Conservation (phyloP, 2,888 invertebrate species). For the Caenorhabditis macrosperma region DNA sequence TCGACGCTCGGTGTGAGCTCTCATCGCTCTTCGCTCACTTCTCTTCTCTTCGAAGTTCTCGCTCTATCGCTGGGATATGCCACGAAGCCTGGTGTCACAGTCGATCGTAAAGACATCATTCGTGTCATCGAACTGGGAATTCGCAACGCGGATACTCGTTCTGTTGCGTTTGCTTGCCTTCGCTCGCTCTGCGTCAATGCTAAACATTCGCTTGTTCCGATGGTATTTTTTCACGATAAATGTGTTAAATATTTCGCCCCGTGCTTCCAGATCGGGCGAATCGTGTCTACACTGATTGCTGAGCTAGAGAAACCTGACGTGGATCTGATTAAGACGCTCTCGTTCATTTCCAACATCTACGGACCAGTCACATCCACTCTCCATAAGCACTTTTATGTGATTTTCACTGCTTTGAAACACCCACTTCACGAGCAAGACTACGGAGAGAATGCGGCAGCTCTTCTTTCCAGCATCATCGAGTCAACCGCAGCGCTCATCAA, state of each 20-base stretch:
- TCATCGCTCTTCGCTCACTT: conserved; percentile 13
- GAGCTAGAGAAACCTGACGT: conserved; percentile 48
- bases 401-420: conserved; percentile 56
- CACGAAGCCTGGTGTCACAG: conserved; percentile 8
- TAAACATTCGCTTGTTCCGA: conserved; percentile 45
- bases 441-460: conserved; percentile 35
- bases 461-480: conserved; percentile 53
- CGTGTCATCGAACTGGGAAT: conserved; percentile 45
- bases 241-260: neutral
- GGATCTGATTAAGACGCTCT: conserved; percentile 50
- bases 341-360: conserved; percentile 40
- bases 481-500: conserved; percentile 47
- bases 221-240: conserved; percentile 19
- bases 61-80: conserved; percentile 26
- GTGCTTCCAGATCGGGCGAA: conserved; percentile 47
- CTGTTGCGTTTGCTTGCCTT: conserved; percentile 24
- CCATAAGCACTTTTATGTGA: conserved; percentile 63
- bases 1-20: conserved; percentile 37
- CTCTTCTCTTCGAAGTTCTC: conserved; percentile 43
- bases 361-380: conserved; percentile 60
- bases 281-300: conserved; percentile 55
- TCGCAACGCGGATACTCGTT: neutral
- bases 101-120: conserved; percentile 35
- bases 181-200: conserved; percentile 36
- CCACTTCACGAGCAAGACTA: conserved; percentile 58